These are phyloP conservation scores for Xylota sylvarum DNA, from an alignment of 2,888 invertebrate species.

Conservation along the genomic window DNA sequence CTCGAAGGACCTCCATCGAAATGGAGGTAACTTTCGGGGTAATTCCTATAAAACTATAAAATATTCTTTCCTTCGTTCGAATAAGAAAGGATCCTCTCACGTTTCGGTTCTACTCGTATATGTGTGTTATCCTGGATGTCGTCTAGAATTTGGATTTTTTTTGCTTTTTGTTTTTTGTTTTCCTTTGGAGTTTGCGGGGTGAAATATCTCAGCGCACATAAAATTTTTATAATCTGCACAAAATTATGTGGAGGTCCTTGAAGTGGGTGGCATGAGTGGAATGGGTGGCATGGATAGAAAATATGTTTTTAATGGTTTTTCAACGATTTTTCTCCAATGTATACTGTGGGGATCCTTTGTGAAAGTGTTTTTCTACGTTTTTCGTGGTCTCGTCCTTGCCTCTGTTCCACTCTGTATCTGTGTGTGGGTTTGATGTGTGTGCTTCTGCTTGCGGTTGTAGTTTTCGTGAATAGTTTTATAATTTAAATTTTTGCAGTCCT, in stretches of 20 bases:
- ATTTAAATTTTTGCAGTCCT: slow-evolving; percentile 71
- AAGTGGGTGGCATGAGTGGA: neutral
- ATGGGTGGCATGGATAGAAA: slow-evolving; percentile 50
- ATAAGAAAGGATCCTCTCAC: slow-evolving; percentile 55
- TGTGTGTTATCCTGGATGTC: slow-evolving; percentile 68
- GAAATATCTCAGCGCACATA: slow-evolving; percentile 71
- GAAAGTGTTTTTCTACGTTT: slow-evolving; percentile 69
- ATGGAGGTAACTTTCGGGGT: slow-evolving; percentile 69
- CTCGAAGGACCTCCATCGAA: slow-evolving; percentile 65
- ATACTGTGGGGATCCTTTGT: slow-evolving; percentile 61
- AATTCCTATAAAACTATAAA: slow-evolving; percentile 75
- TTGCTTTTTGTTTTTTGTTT: slow-evolving; percentile 33
- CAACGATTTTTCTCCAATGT: slow-evolving; percentile 70
- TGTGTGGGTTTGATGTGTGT: slow-evolving; percentile 46
- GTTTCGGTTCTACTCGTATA: neutral
- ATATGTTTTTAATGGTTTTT: slow-evolving; percentile 77
- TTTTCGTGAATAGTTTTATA: slow-evolving; percentile 77
- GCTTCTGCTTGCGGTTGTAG: slow-evolving; percentile 71
- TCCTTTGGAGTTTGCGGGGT: slow-evolving; percentile 50
- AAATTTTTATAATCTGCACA: slow-evolving; percentile 76
- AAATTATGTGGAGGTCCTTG: slow-evolving; percentile 55
- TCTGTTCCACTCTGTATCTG: neutral
- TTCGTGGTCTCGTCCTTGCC: slow-evolving; percentile 51
- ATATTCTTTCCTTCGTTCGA: slow-evolving; percentile 60
- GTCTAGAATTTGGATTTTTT: slow-evolving; percentile 68